Percentiles rank a stretch among this genome's conserved stretches.
These are phyloP conservation scores for Trachops cirrhosus DNA, from an alignment of 2,797 vertebrate genomes.

Conservation along the genomic window DNA sequence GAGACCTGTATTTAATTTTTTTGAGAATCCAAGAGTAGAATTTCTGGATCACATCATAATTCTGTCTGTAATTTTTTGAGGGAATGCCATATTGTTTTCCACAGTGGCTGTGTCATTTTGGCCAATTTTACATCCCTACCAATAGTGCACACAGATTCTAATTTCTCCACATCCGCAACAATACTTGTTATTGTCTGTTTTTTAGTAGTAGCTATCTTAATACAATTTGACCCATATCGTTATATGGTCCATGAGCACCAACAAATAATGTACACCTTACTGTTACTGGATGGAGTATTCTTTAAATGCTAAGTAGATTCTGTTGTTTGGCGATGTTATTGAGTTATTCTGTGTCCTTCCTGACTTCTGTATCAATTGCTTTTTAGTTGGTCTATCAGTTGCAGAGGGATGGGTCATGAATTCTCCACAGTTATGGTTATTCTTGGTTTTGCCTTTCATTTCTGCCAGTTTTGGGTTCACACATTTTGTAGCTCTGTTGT, in stretches of 20 bases:
- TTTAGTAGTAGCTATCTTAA: neutral
- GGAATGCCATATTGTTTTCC: neutral
- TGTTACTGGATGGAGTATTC: neutral
- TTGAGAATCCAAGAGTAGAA: neutral
- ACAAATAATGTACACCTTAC: neutral
- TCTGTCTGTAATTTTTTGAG: neutral
- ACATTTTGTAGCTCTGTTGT: neutral
- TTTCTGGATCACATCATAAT: too few species aligned
- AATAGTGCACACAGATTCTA: fast-evolving
- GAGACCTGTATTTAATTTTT: neutral
- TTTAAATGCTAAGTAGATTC: neutral
- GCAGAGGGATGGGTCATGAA: neutral
- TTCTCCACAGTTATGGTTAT: neutral
- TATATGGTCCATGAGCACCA: neutral
- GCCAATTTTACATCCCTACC: neutral
- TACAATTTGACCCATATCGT: fast-evolving
- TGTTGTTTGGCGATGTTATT: neutral
- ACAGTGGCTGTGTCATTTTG: neutral
- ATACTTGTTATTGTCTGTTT: neutral
- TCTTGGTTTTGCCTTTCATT: neutral
- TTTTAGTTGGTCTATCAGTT: neutral
- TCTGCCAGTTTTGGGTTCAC: neutral
- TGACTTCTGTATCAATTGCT: neutral
- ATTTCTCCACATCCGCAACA: too few species aligned
- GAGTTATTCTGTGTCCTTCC: neutral